Conservation (phyloP, 2,113 vertebrate genomes). For the Eptesicus fuscus region DNA sequence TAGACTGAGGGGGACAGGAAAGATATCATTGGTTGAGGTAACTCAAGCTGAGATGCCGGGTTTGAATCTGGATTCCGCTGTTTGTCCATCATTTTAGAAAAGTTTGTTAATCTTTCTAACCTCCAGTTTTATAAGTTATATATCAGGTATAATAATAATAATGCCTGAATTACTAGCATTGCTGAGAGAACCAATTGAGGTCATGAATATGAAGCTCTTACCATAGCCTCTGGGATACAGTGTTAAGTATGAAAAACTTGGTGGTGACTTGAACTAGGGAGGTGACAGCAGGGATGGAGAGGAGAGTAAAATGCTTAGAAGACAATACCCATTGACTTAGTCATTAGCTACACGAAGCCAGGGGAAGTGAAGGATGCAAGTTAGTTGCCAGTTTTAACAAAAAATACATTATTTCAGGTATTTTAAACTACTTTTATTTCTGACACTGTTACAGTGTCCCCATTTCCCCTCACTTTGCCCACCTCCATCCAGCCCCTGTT, state of each 20-base stretch:
- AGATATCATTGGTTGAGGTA: rapidly evolving
- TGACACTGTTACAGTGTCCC: too few relatives aligned
- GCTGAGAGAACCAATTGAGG: background rate
- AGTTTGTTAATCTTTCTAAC: background rate
- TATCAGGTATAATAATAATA: background rate
- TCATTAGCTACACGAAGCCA: background rate
- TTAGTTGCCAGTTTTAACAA: background rate
- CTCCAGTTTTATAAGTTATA: background rate
- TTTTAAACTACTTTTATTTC: too few relatives aligned
- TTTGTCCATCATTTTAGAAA: background rate
- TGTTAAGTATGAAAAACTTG: background rate
- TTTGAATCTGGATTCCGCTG: background rate
- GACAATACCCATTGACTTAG: background rate
- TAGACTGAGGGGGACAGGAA: rapidly evolving
- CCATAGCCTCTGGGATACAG: background rate
- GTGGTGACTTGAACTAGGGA: background rate
- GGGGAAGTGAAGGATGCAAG: background rate
- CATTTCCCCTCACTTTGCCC: too few relatives aligned
- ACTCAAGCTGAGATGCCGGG: background rate
- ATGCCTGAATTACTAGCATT: background rate
- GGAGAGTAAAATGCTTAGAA: background rate
- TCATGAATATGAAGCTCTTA: background rate
- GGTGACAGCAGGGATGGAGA: background rate
- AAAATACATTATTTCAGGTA: background rate
- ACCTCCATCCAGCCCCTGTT: too few relatives aligned